phyloP scores from a whole-genome alignment of 2,113 vertebrate species.

The Trichomycterus rosablanca region DNA sequence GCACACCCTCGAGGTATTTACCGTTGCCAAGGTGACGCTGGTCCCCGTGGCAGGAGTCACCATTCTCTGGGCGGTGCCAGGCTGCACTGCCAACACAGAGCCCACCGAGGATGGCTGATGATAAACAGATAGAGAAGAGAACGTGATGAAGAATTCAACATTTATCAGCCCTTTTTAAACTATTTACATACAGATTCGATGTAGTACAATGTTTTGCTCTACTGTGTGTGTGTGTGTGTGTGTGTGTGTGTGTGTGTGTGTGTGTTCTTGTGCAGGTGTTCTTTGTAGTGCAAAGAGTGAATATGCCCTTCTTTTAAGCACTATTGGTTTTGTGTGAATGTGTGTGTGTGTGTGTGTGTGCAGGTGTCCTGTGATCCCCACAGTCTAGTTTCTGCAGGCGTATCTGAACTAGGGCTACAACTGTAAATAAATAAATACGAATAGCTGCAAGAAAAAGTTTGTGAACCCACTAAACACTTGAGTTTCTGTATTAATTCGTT shows the following conservation, averaged over 20 bases:
- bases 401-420: too few species aligned
- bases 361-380: background rate
- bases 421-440: too few species aligned
- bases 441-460: too few species aligned
- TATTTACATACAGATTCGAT: too few species aligned
- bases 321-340: too few species aligned
- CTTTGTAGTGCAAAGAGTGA: background rate
- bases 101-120: conserved; percentile 48
- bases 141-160: too few species aligned
- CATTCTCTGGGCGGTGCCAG: conserved; percentile 77
- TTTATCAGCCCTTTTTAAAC: background rate
- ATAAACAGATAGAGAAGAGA: background rate
- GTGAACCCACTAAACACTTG: too few species aligned
- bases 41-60: conserved; percentile 72
- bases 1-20: conserved; percentile 57
- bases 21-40: conserved; percentile 78
- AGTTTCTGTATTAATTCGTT: too few species aligned
- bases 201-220: too few species aligned
- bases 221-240: too few species aligned
- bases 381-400: too few species aligned
- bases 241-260: background rate
- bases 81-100: conserved; percentile 68
- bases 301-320: background rate
- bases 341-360: background rate
- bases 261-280: background rate